Evolutionary conservation across 2,888 invertebrate genomes (phyloP).

Genomic region (Tubulanus polymorphus): DNA sequence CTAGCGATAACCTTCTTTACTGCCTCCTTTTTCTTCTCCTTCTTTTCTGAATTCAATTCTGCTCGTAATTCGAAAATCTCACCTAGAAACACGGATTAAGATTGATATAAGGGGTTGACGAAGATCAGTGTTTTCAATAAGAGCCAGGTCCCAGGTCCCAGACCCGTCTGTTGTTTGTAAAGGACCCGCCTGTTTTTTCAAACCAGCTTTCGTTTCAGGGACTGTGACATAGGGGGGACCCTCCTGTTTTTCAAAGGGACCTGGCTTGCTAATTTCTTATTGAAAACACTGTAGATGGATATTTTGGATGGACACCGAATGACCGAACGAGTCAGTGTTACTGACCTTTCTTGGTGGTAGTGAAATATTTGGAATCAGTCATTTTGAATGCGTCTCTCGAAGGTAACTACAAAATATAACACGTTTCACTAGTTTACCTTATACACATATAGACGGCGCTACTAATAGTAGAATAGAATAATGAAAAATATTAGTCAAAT

Average conservation of each 20-base stretch:
- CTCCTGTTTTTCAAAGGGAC: too few species aligned
- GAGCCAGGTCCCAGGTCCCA: too few species aligned
- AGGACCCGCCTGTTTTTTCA: not conserved
- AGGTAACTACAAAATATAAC: not conserved
- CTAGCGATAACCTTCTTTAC: conserved; percentile 99
- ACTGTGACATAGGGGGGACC: not conserved
- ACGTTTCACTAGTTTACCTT: too few species aligned
- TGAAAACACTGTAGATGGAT: too few species aligned
- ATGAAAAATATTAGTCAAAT: too few species aligned
- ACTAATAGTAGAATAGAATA: too few species aligned
- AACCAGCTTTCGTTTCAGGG: not conserved
- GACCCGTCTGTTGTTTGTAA: not conserved
- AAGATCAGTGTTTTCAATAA: too few species aligned
- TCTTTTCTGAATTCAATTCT: conserved; percentile 98
- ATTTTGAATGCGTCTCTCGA: conserved; percentile 59
- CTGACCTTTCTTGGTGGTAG: conserved; percentile 91
- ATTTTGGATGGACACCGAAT: too few species aligned
- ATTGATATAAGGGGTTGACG: too few species aligned
- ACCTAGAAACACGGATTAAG: conserved; percentile 54
- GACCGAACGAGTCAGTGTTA: not conserved
- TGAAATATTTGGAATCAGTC: conserved; percentile 99
- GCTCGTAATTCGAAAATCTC: conserved; percentile 99
- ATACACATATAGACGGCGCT: too few species aligned
- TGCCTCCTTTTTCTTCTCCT: conserved; percentile 98
- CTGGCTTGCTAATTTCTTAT: too few species aligned